Evolutionary conservation across 2,797 vertebrate genomes (phyloP), one percentile per base, ranked within the genome.

Genomic region (Carduelis carduelis): DNA sequence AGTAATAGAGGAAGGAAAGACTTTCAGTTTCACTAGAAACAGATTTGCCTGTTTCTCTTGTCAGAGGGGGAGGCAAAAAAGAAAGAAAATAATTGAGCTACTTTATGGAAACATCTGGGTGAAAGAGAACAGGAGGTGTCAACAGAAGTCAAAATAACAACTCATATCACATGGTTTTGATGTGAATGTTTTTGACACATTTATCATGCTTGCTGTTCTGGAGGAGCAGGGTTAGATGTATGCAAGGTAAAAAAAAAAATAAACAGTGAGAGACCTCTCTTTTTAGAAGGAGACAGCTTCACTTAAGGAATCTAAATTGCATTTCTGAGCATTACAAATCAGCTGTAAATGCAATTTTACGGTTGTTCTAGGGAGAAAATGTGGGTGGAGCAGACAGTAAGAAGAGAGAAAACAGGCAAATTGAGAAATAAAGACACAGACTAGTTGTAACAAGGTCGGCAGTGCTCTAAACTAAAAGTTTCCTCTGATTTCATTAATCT

Each of bases 311-410:
- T 47, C 26, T 50, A 81, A 92, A 84, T 92, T 93, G 47, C 9
- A 1, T 84, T 93, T 93, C 47, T 82, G 47, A 93, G 93, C 88
- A 93, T 89, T 87, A 66, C 66, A 86, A 94, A 95, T 83, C 76
- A 90, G 35, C 66, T 86, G 80, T 69, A 95, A 95, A 91, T 86
- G 80, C 59, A 95, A 95, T 93, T 93, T 96, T 90, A 93, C 5
- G 63, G 83, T 82, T 93, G 83, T 90, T 93, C 39, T 37, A 83
- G 30, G 57, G 34, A 91, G 60, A 96, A 89, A 93, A 93, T 92
- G 34, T 89, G 71, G 90, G 88, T 76, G 90, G 92, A 90, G 59
- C 39, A 84, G 59, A 39, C 41, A 84, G 63, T 61, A 81, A 88
- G 72, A 90, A 80, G 52, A 77, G 39, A 91, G 4, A 91, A 96